Evolutionary conservation across 2,113 vertebrate species (phyloP).

Genomic region (Coturnix japonica): DNA sequence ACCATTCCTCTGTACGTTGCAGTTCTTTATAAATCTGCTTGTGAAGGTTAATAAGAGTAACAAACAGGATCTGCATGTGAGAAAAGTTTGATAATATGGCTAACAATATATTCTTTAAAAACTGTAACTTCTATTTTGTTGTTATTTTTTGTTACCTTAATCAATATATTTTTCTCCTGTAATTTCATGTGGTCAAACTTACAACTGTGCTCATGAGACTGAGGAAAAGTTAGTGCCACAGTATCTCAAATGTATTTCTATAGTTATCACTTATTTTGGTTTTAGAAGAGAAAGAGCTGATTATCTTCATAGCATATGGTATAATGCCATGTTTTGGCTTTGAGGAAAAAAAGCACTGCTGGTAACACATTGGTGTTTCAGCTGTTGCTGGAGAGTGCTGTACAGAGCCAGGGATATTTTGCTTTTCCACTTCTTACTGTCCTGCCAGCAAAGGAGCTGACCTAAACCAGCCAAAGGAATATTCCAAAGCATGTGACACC

Average conservation of each 20-base stretch:
- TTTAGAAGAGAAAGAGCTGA: too few species aligned
- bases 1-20: neutral
- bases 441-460: too few species aligned
- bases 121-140: neutral
- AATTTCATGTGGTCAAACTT: neutral
- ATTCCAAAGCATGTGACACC: too few species aligned
- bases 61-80: neutral
- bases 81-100: neutral
- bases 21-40: accelerated
- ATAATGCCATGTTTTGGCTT: too few species aligned
- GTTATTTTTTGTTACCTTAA: neutral
- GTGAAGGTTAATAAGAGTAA: neutral
- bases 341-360: too few species aligned
- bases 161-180: neutral
- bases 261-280: neutral
- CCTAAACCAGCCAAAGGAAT: too few species aligned
- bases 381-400: too few species aligned
- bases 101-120: neutral
- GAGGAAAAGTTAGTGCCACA: neutral
- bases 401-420: too few species aligned
- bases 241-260: neutral
- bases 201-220: neutral
- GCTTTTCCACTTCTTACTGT: too few species aligned
- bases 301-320: too few species aligned
- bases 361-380: too few species aligned